phyloP scores from a whole-genome alignment of 2,888 invertebrate genomes.

The Agrochola lota region DNA sequence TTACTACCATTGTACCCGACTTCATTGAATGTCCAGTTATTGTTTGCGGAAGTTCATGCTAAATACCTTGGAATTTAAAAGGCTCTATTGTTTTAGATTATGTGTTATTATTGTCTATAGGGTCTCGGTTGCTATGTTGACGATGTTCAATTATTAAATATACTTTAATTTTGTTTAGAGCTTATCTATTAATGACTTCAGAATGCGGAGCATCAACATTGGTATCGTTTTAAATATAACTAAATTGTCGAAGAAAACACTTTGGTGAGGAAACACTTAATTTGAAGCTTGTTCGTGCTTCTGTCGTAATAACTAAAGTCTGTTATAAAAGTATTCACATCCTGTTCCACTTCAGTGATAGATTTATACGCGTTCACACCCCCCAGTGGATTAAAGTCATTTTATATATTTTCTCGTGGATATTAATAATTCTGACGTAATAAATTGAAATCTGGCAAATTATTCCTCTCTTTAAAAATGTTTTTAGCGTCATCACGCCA shows the following conservation, averaged over 20 bases:
- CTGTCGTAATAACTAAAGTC: slow-evolving; percentile 24
- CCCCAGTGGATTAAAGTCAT: slow-evolving; percentile 20
- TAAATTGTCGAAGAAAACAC: slow-evolving; percentile 13
- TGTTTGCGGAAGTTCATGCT: slow-evolving; percentile 57
- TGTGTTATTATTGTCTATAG: neutral
- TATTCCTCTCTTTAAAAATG: no score
- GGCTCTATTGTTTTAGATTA: slow-evolving; percentile 29
- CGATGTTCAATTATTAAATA: neutral
- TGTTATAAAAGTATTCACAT: slow-evolving; percentile 54
- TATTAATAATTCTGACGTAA: slow-evolving; percentile 35
- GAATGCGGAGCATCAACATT: neutral
- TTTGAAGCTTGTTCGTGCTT: slow-evolving; percentile 21
- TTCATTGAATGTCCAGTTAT: slow-evolving; percentile 50
- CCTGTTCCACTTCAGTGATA: slow-evolving; percentile 60
- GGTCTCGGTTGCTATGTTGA: neutral
- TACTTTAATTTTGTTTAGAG: neutral
- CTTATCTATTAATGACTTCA: neutral
- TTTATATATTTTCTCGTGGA: slow-evolving; percentile 25
- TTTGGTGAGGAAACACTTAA: slow-evolving; percentile 49
- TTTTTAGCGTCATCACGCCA: no score
- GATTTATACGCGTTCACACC: slow-evolving; percentile 57
- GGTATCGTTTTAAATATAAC: neutral
- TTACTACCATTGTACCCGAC: slow-evolving; percentile 36
- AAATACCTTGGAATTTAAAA: slow-evolving; percentile 31
- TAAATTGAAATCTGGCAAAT: slow-evolving; percentile 21